A percentile compares a stretch with the other conserved stretches of the same genome.
These are phyloP conservation scores for Anser cygnoides DNA, from an alignment of 2,113 vertebrate species.

Conservation along the genomic window DNA sequence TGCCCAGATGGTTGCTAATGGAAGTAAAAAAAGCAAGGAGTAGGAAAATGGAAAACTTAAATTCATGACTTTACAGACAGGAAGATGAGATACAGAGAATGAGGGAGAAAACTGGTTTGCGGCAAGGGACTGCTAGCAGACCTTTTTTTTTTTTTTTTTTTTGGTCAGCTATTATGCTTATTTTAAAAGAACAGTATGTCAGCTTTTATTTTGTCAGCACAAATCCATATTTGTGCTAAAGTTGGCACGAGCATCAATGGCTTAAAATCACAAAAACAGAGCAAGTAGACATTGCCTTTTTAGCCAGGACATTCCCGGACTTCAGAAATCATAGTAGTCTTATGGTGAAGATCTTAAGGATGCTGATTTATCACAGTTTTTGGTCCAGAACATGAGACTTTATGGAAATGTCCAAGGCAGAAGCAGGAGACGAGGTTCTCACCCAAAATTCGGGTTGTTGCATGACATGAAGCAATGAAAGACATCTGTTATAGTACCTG, in stretches of 20 bases:
- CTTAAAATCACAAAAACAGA: background rate
- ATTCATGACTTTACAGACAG: background rate
- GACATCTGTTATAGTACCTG: background rate
- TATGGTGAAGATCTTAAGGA: background rate
- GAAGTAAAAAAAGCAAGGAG: background rate
- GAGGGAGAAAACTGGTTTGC: background rate
- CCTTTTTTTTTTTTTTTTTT: too few relatives aligned
- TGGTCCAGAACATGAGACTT: background rate
- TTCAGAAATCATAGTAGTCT: background rate
- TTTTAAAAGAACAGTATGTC: background rate
- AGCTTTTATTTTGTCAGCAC: background rate
- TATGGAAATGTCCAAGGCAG: background rate
- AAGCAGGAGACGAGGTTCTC: background rate
- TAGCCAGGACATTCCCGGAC: background rate
- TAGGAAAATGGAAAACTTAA: background rate
- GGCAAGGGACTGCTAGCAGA: background rate
- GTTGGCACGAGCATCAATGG: background rate
- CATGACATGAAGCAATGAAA: background rate
- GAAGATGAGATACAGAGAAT: background rate
- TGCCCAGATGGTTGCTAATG: background rate
- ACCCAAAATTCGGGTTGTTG: accelerated
- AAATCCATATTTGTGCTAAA: background rate
- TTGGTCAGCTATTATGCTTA: background rate
- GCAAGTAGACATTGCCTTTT: background rate
- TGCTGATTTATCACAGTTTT: background rate